Conservation (phyloP, 2,888 invertebrate genomes). For the Acrobasis repandana region DNA sequence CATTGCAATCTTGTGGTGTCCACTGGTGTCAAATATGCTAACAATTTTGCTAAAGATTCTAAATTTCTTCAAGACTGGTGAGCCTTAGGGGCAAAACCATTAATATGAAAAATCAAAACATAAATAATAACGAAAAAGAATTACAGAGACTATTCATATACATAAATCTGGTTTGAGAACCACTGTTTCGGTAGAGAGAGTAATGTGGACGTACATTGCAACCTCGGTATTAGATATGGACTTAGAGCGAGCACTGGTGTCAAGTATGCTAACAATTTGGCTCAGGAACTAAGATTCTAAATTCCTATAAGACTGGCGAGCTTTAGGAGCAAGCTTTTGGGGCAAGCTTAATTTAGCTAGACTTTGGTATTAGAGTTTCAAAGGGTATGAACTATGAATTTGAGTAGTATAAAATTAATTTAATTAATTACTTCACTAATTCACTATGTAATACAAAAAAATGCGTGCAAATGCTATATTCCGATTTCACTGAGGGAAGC, state of each 20-base stretch:
- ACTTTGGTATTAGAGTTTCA: background rate
- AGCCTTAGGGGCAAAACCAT: background rate
- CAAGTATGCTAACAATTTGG: constrained; percentile 23
- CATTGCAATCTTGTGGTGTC: background rate
- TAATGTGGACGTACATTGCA: constrained; percentile 6
- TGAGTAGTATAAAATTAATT: no score
- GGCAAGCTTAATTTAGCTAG: no score
- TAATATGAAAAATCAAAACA: no score
- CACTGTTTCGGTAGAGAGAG: background rate
- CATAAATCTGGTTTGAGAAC: no score
- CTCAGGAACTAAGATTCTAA: constrained; percentile 11
- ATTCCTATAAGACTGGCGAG: constrained; percentile 4
- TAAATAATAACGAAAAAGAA: no score
- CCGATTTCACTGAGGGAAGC: no score
- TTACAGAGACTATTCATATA: no score
- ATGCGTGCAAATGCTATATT: no score
- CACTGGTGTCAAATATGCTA: constrained; percentile 20
- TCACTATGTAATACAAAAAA: no score
- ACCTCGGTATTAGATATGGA: constrained; percentile 20
- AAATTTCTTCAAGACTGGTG: background rate
- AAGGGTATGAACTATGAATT: background rate
- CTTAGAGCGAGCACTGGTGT: constrained; percentile 6
- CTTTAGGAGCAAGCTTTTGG: background rate
- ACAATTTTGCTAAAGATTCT: constrained; percentile 17
- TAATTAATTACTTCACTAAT: no score